These are phyloP conservation scores for Enteromius mattozi DNA, from an alignment of 2,797 vertebrate genomes.

Conservation along the genomic window DNA sequence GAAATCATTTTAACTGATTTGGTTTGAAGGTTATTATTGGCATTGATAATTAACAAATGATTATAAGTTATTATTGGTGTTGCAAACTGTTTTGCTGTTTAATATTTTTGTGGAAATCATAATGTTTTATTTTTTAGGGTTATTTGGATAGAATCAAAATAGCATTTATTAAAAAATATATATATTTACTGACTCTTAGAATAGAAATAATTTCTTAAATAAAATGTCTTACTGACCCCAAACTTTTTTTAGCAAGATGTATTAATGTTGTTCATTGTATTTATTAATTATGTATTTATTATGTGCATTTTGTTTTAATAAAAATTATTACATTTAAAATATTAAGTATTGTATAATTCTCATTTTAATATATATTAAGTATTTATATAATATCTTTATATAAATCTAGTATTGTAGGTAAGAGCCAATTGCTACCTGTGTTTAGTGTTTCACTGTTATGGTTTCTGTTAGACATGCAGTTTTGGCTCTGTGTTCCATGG, in stretches of 20 bases:
- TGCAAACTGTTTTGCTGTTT: not conserved
- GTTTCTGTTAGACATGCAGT: constrained; percentile 71
- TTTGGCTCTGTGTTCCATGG: constrained; percentile 70
- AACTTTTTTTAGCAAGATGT: not conserved
- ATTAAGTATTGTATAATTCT: not conserved
- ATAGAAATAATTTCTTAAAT: not conserved
- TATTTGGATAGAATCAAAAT: not conserved
- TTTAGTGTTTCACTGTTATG: constrained; percentile 60
- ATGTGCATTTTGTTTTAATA: not conserved
- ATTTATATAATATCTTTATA: not conserved
- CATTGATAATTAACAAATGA: too few relatives aligned
- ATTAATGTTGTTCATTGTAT: not conserved
- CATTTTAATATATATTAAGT: not conserved
- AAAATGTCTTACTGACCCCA: not conserved
- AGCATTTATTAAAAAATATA: not conserved
- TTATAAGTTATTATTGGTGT: not conserved
- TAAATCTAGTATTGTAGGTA: not conserved
- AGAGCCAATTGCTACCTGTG: constrained; percentile 18
- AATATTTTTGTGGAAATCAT: too few relatives aligned
- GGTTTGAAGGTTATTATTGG: too few relatives aligned
- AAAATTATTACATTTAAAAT: not conserved
- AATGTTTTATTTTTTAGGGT: not conserved
- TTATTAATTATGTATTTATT: not conserved
- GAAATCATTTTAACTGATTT: not conserved
- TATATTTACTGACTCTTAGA: too few relatives aligned